Percentiles rank a stretch among this genome's conserved stretches.
Conservation (phyloP, 2,113 vertebrate species). For the Gorilla gorilla region DNA sequence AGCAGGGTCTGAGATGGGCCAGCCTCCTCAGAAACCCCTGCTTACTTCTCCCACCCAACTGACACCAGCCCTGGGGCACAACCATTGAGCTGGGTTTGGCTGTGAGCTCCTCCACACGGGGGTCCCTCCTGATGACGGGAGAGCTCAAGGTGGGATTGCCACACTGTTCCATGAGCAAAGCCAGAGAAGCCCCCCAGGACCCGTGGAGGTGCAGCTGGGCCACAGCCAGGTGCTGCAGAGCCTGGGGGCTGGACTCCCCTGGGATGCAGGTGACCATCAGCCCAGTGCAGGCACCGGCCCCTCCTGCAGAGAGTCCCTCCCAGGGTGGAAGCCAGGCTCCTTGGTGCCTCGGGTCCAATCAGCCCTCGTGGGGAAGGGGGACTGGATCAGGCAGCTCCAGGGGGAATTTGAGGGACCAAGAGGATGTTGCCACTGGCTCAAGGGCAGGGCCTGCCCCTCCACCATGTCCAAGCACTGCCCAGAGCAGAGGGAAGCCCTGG, state of each 20-base stretch:
- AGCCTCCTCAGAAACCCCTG: too few species aligned
- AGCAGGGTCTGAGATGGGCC: background rate
- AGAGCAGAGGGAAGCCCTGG: background rate
- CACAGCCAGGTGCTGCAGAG: background rate
- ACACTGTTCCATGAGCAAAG: background rate
- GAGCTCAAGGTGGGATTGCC: too few species aligned
- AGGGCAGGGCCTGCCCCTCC: background rate
- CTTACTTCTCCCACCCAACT: too few species aligned
- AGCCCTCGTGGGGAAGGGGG: too few species aligned
- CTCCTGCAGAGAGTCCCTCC: background rate
- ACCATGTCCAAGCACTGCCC: too few species aligned
- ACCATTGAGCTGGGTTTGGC: background rate
- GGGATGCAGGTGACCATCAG: fast-evolving
- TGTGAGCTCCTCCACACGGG: fast-evolving
- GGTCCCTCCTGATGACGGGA: background rate
- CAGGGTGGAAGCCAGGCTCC: background rate
- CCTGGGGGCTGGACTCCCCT: too few species aligned
- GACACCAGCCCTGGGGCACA: too few species aligned
- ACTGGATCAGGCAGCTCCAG: background rate
- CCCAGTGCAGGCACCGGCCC: background rate
- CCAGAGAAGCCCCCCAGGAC: background rate
- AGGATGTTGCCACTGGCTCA: fast-evolving
- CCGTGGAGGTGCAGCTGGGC: fast-evolving
- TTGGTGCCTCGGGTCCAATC: too few species aligned
- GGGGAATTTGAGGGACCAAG: background rate